phyloP scores from a whole-genome alignment of 2,888 invertebrate genomes.

The Napeogenes sylphis region DNA sequence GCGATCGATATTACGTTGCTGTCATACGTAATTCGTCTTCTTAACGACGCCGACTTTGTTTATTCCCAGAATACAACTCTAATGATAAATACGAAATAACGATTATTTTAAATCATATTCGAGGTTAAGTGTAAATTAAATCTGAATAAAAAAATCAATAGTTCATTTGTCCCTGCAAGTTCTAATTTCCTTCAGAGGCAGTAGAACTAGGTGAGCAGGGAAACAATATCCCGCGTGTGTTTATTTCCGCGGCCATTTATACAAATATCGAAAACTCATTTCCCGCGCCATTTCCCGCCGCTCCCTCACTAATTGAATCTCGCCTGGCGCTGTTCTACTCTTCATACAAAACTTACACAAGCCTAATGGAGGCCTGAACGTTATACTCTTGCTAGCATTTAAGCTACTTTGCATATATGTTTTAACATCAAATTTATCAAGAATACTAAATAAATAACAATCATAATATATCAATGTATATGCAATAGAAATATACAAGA shows the following conservation, averaged over 20 bases:
- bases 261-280: slow-evolving; percentile 71
- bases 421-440: too few relatives aligned
- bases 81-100: too few relatives aligned
- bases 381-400: background rate
- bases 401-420: background rate
- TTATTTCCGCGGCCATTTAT: slow-evolving; percentile 70
- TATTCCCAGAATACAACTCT: too few relatives aligned
- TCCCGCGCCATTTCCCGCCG: slow-evolving; percentile 64
- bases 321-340: slow-evolving; percentile 22
- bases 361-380: slow-evolving; percentile 3
- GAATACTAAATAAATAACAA: too few relatives aligned
- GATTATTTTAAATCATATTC: too few relatives aligned
- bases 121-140: background rate
- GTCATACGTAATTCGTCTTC: slow-evolving; percentile 59
- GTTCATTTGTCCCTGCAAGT: slow-evolving; percentile 2
- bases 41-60: slow-evolving; percentile 40
- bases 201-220: slow-evolving; percentile 44
- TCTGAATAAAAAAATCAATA: background rate
- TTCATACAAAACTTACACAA: slow-evolving; percentile 6
- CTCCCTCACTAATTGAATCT: slow-evolving; percentile 43
- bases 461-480: slow-evolving; percentile 14
- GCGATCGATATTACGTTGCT: slow-evolving; percentile 64
- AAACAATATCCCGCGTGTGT: slow-evolving; percentile 69
- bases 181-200: slow-evolving; percentile 39
- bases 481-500: slow-evolving; percentile 43